Percentiles rank a stretch among this genome's conserved stretches.
Conservation (phyloP, 2,888 invertebrate genomes). For the Tenthredo livida region DNA sequence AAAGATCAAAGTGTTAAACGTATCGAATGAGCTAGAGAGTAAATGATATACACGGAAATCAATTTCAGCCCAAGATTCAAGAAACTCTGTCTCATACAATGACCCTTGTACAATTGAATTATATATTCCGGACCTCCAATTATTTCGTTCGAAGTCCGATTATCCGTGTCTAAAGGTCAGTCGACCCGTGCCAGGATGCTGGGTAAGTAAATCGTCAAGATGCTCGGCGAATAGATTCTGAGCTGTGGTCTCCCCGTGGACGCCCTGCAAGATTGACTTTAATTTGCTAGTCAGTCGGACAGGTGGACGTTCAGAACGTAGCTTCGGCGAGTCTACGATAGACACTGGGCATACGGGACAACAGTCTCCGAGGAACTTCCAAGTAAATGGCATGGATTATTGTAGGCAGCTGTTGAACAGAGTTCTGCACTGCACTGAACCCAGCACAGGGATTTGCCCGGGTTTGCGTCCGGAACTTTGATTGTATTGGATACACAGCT, state of each 20-base stretch:
- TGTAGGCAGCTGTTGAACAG: constrained; percentile 45
- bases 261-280: constrained; percentile 38
- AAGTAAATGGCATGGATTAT: constrained; percentile 51
- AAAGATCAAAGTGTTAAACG: background rate
- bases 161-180: constrained; percentile 1
- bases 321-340: constrained; percentile 14
- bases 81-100: background rate
- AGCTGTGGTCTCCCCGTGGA: constrained; percentile 43
- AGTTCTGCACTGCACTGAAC: constrained; percentile 45
- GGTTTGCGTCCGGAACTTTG: constrained; percentile 30
- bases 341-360: constrained; percentile 22
- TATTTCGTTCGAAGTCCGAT: constrained; percentile 29
- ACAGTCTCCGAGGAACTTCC: constrained; percentile 48
- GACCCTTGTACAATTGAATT: background rate
- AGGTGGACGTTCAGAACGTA: constrained; percentile 26
- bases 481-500: constrained; percentile 24
- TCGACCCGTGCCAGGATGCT: background rate
- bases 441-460: constrained; percentile 38
- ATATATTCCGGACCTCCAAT: background rate
- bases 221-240: constrained; percentile 37
- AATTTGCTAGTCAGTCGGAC: constrained; percentile 46
- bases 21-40: background rate
- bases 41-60: background rate
- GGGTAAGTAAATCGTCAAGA: constrained; percentile 46
- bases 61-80: background rate